Conservation (phyloP, 2,797 vertebrate species). For the Sebastes taczanowskii region DNA sequence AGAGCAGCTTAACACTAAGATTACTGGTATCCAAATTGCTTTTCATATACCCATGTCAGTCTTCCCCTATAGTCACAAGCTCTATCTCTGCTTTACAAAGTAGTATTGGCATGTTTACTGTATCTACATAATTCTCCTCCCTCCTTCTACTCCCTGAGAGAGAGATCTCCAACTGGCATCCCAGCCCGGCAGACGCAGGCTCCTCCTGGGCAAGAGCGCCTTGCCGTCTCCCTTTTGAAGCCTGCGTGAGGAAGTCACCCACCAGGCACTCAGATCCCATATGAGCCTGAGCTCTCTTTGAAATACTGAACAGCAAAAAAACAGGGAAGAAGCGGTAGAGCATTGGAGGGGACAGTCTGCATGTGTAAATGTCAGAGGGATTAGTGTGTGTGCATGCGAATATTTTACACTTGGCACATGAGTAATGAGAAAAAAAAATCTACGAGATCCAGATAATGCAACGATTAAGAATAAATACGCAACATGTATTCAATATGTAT, state of each 20-base stretch:
- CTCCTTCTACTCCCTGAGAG: constrained; percentile 7
- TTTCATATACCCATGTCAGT: neutral
- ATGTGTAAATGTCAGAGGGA: constrained; percentile 48
- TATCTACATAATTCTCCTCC: constrained; percentile 4
- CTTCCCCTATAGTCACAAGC: neutral
- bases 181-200: constrained; percentile 1
- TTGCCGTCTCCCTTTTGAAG: constrained; percentile 49
- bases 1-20: neutral
- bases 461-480: neutral
- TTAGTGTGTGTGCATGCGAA: constrained; percentile 23
- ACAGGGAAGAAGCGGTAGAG: neutral
- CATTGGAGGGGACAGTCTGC: neutral
- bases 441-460: neutral
- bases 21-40: neutral
- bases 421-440: constrained; percentile 3
- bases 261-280: constrained; percentile 35
- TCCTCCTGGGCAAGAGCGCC: constrained; percentile 10
- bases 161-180: constrained; percentile 20
- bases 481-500: neutral
- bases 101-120: neutral
- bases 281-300: constrained; percentile 41
- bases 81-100: constrained; percentile 3
- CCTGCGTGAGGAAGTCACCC: constrained; percentile 50
- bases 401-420: constrained; percentile 5
- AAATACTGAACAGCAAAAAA: constrained; percentile 46